Base-by-base conservation (phyloP, 2,797 vertebrate species). In the Danio tinwini region DNA sequence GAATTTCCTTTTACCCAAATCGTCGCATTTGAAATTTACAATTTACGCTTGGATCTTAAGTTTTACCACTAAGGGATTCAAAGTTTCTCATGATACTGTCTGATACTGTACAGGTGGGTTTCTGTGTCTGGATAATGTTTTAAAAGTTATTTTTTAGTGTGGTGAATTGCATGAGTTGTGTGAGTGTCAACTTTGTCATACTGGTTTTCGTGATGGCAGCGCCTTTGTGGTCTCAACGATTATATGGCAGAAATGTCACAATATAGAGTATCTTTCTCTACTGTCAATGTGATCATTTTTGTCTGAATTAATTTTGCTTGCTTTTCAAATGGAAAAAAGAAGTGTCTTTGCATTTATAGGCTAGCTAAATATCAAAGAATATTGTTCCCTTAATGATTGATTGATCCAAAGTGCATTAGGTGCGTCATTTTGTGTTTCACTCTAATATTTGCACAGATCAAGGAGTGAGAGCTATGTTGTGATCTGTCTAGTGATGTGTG, bases 101-200 rank as follows among this genome's bases (percentile, higher is more conserved):
- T 61, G 56, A 49, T 74, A 59, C 4, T 74, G 71, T 74, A 50
- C 44, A 68, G 21, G 50, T 70, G 65, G 56, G 56, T 61, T 40
- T 50, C 37, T 53, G n/a, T 61, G 70, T 19, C 47, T 67, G 50
- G 9, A 29, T 53, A 71, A 44, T 71, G 56, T 37, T 78, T 69
- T 77, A 59, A 45, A 78, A 45, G 76, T 62, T 29, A 50, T 71
- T 71, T 70, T 29, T 59, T 58, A 72, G 37, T 44, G 76, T 78
- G 56, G 55, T 50, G 17, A 21, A 6, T 44, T 71, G 39, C 58
- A 77, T 76, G 58, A 62, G 29, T 50, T 50, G 56, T 61, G 49
- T 68, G 52, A 47, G 47, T 77, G 49, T 76, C 21, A 59, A 50
- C 29, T 17, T 71, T 74, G 42, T 53, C 5, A 44, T 62, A 45